Evolutionary conservation across 2,797 vertebrate species (phyloP).

Genomic region (Crenichthys baileyi): DNA sequence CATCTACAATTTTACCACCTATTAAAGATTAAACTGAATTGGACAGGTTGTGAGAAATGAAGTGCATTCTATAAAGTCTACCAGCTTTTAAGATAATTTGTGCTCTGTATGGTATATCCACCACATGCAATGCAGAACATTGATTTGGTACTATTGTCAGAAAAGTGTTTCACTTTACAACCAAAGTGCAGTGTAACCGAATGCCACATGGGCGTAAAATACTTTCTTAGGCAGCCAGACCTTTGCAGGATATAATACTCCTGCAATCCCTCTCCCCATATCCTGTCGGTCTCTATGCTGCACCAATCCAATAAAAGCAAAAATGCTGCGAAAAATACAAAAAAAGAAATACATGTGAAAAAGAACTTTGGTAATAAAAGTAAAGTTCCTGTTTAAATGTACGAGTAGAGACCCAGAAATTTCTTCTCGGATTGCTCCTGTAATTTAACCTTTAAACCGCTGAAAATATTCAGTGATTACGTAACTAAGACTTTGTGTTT

Average conservation of each 20-base stretch:
- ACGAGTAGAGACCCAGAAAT: background rate
- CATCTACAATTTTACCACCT: background rate
- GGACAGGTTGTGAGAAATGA: background rate
- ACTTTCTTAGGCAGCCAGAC: background rate
- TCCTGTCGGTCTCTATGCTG: background rate
- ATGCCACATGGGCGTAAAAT: background rate
- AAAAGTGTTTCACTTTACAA: constrained; percentile 2
- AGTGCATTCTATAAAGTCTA: background rate
- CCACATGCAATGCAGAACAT: background rate
- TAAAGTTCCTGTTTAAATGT: background rate
- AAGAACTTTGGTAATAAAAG: background rate
- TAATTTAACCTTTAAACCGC: background rate
- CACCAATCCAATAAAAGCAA: constrained; percentile 6
- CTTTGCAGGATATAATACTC: constrained; percentile 7
- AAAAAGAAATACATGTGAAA: background rate
- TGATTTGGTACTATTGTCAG: background rate
- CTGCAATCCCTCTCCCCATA: constrained; percentile 2
- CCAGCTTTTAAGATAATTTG: background rate
- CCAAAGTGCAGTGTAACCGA: background rate
- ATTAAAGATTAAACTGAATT: background rate
- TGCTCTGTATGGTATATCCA: background rate
- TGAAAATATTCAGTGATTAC: background rate
- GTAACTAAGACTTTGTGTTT: background rate
- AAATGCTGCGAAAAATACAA: constrained; percentile 2
- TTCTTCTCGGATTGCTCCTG: background rate